These are phyloP conservation scores for Hafferia zeledoni DNA, from an alignment of 2,797 vertebrate genomes.

Conservation along the genomic window DNA sequence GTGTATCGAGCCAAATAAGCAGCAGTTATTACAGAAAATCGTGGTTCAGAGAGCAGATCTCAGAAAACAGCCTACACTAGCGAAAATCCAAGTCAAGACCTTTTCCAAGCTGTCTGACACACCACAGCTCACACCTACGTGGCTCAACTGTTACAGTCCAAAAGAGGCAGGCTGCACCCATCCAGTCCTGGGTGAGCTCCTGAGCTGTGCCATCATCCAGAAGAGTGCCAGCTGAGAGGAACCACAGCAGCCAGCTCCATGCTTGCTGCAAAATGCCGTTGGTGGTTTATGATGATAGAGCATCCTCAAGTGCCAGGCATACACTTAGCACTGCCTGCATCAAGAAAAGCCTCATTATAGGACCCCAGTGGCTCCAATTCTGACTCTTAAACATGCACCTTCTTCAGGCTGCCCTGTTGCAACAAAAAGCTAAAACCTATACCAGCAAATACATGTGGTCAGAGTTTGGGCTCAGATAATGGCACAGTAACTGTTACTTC, in stretches of 20 bases:
- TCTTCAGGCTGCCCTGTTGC: background rate
- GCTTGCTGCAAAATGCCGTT: background rate
- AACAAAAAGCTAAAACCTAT: background rate
- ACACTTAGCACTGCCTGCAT: background rate
- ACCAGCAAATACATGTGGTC: background rate
- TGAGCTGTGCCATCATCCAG: background rate
- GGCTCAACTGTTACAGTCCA: background rate
- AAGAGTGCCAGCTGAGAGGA: background rate
- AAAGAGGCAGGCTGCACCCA: background rate
- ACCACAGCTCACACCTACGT: background rate
- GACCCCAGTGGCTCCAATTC: background rate
- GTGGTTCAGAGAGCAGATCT: background rate
- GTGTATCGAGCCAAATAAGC: background rate
- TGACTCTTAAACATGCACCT: background rate
- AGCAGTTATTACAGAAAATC: background rate
- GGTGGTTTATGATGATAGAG: background rate
- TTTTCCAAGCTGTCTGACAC: background rate
- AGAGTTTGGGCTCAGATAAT: background rate
- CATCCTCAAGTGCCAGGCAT: background rate
- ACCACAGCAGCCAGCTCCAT: background rate
- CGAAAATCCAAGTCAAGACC: background rate
- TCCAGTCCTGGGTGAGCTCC: background rate
- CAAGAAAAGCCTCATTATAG: background rate
- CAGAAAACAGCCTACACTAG: background rate
- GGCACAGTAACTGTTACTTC: background rate